A percentile compares a stretch with the other conserved stretches of the same genome.
These are phyloP conservation scores for Acronicta leporina DNA, from an alignment of 2,888 invertebrate species.

Conservation along the genomic window DNA sequence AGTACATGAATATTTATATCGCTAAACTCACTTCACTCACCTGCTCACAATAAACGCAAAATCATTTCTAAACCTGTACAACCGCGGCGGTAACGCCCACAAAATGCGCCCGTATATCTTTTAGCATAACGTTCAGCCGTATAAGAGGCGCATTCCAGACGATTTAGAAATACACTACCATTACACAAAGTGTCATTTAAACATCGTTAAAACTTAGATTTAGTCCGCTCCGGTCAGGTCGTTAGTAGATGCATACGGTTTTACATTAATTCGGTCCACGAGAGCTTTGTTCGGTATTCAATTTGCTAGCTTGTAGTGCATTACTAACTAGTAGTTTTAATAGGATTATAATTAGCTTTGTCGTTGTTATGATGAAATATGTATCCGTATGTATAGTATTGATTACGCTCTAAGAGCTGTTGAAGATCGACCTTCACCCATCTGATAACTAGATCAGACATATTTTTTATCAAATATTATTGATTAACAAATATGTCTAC, in stretches of 20 bases:
- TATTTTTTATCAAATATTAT: too few species aligned
- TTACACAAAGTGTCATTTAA: conserved; percentile 60
- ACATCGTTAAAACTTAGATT: conserved; percentile 60
- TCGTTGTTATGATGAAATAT: conserved; percentile 12
- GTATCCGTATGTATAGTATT: too few species aligned
- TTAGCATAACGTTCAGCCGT: conserved; percentile 28
- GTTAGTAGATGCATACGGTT: conserved; percentile 47
- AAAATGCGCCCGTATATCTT: conserved; percentile 51
- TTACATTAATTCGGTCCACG: conserved; percentile 41
- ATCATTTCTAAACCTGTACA: conserved; percentile 52
- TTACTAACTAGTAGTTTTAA: conserved; percentile 15
- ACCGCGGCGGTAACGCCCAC: conserved; percentile 23
- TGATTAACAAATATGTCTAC: too few species aligned
- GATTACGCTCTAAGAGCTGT: too few species aligned
- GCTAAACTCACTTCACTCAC: conserved; percentile 19
- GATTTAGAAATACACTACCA: conserved; percentile 63
- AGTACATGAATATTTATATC: not conserved
- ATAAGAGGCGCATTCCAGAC: conserved; percentile 53
- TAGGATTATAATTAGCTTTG: conserved; percentile 20
- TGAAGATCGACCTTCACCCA: too few species aligned
- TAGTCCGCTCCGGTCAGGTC: conserved; percentile 44
- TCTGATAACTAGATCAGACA: too few species aligned
- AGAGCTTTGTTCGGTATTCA: conserved; percentile 29
- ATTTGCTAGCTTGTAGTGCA: conserved; percentile 36
- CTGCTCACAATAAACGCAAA: conserved; percentile 40